phyloP scores from a whole-genome alignment of 2,888 invertebrate genomes.

The Nemoura dubitans region DNA sequence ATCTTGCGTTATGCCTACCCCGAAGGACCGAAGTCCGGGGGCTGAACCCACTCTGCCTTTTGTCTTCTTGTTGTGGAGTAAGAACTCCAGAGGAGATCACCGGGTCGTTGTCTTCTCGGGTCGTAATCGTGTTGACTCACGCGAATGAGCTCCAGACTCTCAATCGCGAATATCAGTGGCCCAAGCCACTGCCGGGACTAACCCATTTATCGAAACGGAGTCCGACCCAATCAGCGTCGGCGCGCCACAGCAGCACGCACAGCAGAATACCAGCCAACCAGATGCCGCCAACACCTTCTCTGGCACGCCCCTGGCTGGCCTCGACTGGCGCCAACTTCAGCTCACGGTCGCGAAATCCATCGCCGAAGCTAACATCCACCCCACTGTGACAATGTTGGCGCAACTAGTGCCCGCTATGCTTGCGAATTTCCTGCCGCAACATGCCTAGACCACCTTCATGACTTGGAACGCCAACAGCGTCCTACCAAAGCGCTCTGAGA shows the following conservation, averaged over 20 bases:
- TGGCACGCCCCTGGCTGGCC: background rate
- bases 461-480: slow-evolving; percentile 23
- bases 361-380: background rate
- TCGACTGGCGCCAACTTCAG: background rate
- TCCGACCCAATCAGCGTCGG: no score
- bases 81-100: no score
- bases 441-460: background rate
- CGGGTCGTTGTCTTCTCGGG: no score
- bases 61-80: no score
- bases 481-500: background rate
- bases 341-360: background rate
- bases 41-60: no score
- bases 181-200: no score
- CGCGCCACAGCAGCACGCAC: background rate
- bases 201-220: no score
- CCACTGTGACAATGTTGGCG: background rate
- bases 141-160: no score
- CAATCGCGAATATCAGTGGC: no score
- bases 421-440: background rate
- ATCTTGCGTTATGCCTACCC: no score
- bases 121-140: no score
- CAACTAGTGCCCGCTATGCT: background rate
- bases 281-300: background rate
- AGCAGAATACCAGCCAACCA: background rate
- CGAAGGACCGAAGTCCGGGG: no score